Base-by-base conservation (phyloP, 35 echinoderm and acorn worm species). In the Chiridota heheva region DNA sequence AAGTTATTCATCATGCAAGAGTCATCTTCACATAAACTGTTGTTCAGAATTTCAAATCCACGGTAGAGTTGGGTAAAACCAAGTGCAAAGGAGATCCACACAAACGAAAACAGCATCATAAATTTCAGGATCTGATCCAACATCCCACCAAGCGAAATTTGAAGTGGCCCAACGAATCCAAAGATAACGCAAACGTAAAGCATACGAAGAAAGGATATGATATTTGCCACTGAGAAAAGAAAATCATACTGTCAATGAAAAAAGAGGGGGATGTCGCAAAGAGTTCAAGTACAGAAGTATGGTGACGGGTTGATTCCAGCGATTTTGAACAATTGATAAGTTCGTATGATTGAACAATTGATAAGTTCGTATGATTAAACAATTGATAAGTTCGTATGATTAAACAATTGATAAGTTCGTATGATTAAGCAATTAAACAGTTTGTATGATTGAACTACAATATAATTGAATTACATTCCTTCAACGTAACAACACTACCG, bases 81-180 rank as follows among this genome's bases (percentile, higher is more conserved):
- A 4, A 92, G 59, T 24, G 76, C 67, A 44, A 92, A 92, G 4
- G 90, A 86, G 0, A 92, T 43, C 83, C 76, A 87, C 0, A 92
- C 90, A 58, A 87, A 87, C 1, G 56, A 40, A 31, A 92, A 92
- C 12, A 92, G 82, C 27, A 82, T 7, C 29, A 87, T 20, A 40
- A 92, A 92, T 46, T 59, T 81, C 8, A 44, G 34, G 28, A 82
- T 81, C 36, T 92, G 83, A 10, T 34, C 58, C 0, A 87, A 45
- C 69, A 92, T 92, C 3, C 70, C 76, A 37, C 69, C 47, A 4
- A 92, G 49, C 13, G 90, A 92, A 24, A 92, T 81, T 15, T 87
- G 77, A 2, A 92, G 67, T 8, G 90, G 90, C 17, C 90, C 90
- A 8, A 92, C 46, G 34, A 82, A 86, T 16, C 60, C 64, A 1